Conservation (phyloP, 2,113 vertebrate species). For the Corythoichthys intestinalis region DNA sequence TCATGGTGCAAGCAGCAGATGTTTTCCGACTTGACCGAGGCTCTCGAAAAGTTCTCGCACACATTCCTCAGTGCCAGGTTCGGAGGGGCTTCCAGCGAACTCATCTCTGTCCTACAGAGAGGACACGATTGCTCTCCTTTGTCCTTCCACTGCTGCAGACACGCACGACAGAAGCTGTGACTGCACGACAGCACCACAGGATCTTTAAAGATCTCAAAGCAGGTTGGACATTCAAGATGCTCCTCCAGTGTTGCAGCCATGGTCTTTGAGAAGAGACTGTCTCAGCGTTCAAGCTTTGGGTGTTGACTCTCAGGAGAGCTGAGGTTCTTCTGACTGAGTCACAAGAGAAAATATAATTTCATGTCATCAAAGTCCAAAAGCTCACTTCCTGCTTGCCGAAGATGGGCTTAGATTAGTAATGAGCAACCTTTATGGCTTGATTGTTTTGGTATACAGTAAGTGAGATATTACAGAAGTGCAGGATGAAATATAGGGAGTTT, state of each 20-base stretch:
- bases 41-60: background rate
- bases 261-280: background rate
- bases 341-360: too few relatives aligned
- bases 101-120: background rate
- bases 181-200: conserved; percentile 1
- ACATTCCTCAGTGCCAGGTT: background rate
- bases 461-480: too few relatives aligned
- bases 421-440: too few relatives aligned
- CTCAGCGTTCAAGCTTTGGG: too few relatives aligned
- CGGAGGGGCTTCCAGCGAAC: background rate
- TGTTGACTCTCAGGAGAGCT: too few relatives aligned
- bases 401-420: too few relatives aligned
- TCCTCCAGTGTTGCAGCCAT: background rate
- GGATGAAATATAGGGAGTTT: too few relatives aligned
- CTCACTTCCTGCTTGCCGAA: too few relatives aligned
- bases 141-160: background rate
- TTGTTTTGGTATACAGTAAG: too few relatives aligned
- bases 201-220: background rate
- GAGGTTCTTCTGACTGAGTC: too few relatives aligned
- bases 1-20: background rate
- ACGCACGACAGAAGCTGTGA: conserved; percentile 1
- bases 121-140: background rate
- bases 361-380: too few relatives aligned
- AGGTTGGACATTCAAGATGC: background rate
- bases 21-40: too few relatives aligned